phyloP scores from a whole-genome alignment of 2,888 invertebrate genomes.

The Agrotis segetum region DNA sequence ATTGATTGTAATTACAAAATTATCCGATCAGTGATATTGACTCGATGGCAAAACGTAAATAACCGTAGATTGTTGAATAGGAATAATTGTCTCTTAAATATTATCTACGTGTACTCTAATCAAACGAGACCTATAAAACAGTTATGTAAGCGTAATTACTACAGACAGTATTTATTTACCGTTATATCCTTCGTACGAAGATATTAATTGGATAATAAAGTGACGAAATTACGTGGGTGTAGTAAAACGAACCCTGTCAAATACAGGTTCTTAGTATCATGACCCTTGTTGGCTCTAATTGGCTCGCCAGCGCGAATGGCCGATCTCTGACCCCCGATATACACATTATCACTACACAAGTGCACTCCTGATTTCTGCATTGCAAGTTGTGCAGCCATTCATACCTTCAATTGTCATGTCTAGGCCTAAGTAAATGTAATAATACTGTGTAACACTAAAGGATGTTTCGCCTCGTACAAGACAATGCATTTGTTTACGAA shows the following conservation, averaged over 20 bases:
- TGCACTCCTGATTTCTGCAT: constrained; percentile 66
- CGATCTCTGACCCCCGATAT: constrained; percentile 87
- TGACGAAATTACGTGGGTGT: constrained; percentile 78
- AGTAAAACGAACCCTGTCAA: constrained; percentile 78
- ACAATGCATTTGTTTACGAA: constrained; percentile 50
- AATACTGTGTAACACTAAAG: constrained; percentile 20
- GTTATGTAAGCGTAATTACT: constrained; percentile 29
- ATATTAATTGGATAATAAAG: constrained; percentile 62
- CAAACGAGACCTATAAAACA: constrained; percentile 26
- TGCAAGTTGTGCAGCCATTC: constrained; percentile 58
- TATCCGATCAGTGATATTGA: constrained; percentile 32
- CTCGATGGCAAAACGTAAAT: constrained; percentile 26
- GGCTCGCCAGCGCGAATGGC: constrained; percentile 84
- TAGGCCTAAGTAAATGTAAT: constrained; percentile 18
- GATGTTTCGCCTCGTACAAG: constrained; percentile 21
- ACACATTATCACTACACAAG: constrained; percentile 80
- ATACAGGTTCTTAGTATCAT: constrained; percentile 78
- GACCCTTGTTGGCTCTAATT: constrained; percentile 86
- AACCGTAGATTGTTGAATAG: constrained; percentile 19
- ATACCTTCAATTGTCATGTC: constrained; percentile 40
- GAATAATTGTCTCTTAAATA: constrained; percentile 23
- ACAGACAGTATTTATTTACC: constrained; percentile 47
- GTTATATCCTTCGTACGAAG: constrained; percentile 43
- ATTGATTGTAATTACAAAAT: constrained; percentile 25
- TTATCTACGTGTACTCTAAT: constrained; percentile 10